Evolutionary conservation across 2,113 vertebrate genomes (phyloP), one percentile per base, ranked within the genome.

Genomic region (Tyto alba): DNA sequence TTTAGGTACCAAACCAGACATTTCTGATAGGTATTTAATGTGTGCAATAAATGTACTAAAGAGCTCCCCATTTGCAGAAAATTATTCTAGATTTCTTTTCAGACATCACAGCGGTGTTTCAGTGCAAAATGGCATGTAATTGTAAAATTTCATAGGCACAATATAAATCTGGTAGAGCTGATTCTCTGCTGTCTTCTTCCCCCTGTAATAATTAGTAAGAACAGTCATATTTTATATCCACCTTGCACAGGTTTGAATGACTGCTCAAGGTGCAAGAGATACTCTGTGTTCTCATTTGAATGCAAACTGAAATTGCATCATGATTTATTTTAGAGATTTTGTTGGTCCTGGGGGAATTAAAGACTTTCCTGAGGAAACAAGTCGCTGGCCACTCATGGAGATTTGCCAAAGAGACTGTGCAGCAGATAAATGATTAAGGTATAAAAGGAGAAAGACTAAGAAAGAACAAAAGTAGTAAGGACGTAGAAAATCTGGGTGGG

Each of bases 291-390:
- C 85, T 77, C 75, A 60, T 92, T 71, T 74, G n/a, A 90, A 88
- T 94, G 88, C 75, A 91, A 88, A 74, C 63, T 69, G 82, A 88
- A 93, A 50, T 60, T 52, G 27, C 43, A 52, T 74, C n/a, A 27
- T 86, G 59, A 92, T 84, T 93, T 93, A 47, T 92, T 88, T 86
- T 57, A 57, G 45, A 74, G 83, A 62, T 87, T 87, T 93, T 63
- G 13, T 38, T 88, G 63, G 55, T 38, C 59, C 63, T 77, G 52
- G 23, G 64, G 74, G 47, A 90, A 63, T 74, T 88, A 74, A 63
- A 83, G 91, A 66, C 50, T 76, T 90, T 55, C 27, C 59, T 45
- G 43, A 88, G 90, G 63, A 92, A 81, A 88, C 32, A 45, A 88
- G 57, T 62, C 71, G 68, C 48, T 15, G 16, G 34, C 55, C 55